Conservation (phyloP, 2,888 invertebrate species). For the Dicycla oo region DNA sequence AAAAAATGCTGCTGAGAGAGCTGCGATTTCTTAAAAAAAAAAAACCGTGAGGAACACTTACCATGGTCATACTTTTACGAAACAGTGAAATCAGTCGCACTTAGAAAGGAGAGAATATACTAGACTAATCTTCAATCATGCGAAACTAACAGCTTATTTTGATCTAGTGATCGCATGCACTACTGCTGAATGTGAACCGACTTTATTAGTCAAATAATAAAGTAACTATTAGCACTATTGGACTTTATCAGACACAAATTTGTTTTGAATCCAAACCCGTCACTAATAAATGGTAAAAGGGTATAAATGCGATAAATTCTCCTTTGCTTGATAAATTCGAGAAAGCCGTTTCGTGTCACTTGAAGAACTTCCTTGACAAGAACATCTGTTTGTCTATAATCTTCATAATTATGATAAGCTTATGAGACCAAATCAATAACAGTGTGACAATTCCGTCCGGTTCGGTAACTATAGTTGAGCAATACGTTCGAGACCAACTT, state of each 20-base stretch:
- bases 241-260: background rate
- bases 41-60: slow-evolving; percentile 18
- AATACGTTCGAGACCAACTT: slow-evolving; percentile 76
- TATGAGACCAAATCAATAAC: slow-evolving; percentile 55
- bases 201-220: background rate
- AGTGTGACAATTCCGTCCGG: slow-evolving; percentile 66
- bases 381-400: slow-evolving; percentile 25
- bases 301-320: too few relatives aligned
- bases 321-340: background rate
- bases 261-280: background rate
- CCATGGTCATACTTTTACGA: slow-evolving; percentile 43
- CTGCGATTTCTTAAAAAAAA: slow-evolving; percentile 43
- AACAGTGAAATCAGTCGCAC: slow-evolving; percentile 48
- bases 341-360: slow-evolving; percentile 22
- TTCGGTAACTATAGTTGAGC: slow-evolving; percentile 72
- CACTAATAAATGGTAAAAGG: background rate
- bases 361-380: slow-evolving; percentile 18
- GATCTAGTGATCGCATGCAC: slow-evolving; percentile 10
- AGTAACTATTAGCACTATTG: too few relatives aligned
- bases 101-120: slow-evolving; percentile 41
- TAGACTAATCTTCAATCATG: slow-evolving; percentile 25
- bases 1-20: background rate
- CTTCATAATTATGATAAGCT: slow-evolving; percentile 48
- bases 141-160: slow-evolving; percentile 13
- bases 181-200: background rate